Conservation (phyloP, 1,140 invertebrate genomes). For the Pogonognathellus flavescens region DNA sequence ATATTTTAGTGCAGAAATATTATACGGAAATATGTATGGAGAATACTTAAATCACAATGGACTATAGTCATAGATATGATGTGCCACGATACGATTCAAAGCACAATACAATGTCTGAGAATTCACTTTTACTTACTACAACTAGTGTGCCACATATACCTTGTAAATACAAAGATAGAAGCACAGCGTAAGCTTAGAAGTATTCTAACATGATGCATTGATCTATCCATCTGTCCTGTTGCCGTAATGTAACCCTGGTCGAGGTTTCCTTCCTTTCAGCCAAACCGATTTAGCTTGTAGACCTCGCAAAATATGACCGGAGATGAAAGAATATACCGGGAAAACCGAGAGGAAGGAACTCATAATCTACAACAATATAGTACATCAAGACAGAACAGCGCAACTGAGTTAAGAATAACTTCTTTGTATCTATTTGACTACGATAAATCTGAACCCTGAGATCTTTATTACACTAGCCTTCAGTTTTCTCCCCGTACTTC, state of each 20-base stretch:
- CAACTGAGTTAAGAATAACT: not conserved
- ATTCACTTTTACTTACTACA: too few relatives aligned
- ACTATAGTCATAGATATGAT: too few relatives aligned
- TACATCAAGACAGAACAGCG: not conserved
- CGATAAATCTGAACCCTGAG: not conserved
- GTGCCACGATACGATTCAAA: too few relatives aligned
- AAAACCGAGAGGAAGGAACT: conserved; percentile 55
- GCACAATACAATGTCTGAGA: too few relatives aligned
- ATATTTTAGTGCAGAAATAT: too few relatives aligned
- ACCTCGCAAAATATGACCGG: conserved; percentile 58
- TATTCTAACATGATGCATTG: conserved; percentile 26
- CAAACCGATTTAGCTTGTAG: conserved; percentile 57
- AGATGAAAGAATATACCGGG: conserved; percentile 57
- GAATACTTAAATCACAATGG: too few relatives aligned
- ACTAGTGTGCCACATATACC: not conserved
- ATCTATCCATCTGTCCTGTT: conserved; percentile 36
- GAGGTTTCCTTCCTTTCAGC: conserved; percentile 55
- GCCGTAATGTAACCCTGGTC: conserved; percentile 31
- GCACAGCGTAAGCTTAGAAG: not conserved
- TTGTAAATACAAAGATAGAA: too few relatives aligned
- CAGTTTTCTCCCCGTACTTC: not conserved
- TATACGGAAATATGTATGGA: too few relatives aligned
- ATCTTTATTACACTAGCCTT: not conserved
- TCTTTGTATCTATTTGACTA: not conserved
- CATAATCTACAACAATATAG: conserved; percentile 24